phyloP scores from a whole-genome alignment of 1,140 invertebrate species.

The Listronotus oregonensis region DNA sequence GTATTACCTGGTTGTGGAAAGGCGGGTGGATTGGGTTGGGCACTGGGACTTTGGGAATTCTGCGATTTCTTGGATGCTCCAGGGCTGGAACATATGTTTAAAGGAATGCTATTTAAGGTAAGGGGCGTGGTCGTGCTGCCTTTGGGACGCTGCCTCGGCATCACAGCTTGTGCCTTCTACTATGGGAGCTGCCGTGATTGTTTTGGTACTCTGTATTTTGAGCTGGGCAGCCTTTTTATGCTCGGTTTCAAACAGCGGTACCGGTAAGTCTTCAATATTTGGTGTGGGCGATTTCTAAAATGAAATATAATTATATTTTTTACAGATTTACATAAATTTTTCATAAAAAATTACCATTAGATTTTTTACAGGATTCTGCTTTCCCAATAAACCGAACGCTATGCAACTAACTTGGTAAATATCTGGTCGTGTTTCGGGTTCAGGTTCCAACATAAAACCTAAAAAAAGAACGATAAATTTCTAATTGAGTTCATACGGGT shows the following conservation, averaged over 20 bases:
- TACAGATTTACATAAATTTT: no score
- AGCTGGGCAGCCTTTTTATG: conserved; percentile 64
- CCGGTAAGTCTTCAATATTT: conserved; percentile 67
- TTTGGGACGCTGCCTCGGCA: conserved; percentile 83
- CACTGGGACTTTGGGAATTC: conserved; percentile 45
- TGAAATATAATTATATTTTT: conserved; percentile 8
- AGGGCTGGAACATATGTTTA: conserved; percentile 60
- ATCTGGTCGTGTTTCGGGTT: conserved; percentile 82
- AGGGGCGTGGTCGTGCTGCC: conserved; percentile 59
- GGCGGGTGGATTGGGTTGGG: conserved; percentile 48
- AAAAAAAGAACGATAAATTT: conserved; percentile 11
- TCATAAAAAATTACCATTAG: conserved; percentile 82
- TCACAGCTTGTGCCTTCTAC: conserved; percentile 78
- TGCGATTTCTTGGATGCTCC: conserved; percentile 53
- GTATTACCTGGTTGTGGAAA: conserved; percentile 51
- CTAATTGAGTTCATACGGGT: no score
- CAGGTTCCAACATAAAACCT: conserved; percentile 85
- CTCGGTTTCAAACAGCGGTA: conserved; percentile 69
- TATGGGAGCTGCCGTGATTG: conserved; percentile 58
- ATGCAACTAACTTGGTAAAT: conserved; percentile 87
- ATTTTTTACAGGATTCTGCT: conserved; percentile 82
- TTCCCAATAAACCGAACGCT: conserved; percentile 74
- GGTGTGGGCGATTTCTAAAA: conserved; percentile 68
- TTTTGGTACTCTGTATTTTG: conserved; percentile 55
- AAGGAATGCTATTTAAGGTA: conserved; percentile 55